Evolutionary conservation across 2,888 invertebrate species (phyloP), one percentile per base, ranked within the genome.

Genomic region (Penaeus monodon): DNA sequence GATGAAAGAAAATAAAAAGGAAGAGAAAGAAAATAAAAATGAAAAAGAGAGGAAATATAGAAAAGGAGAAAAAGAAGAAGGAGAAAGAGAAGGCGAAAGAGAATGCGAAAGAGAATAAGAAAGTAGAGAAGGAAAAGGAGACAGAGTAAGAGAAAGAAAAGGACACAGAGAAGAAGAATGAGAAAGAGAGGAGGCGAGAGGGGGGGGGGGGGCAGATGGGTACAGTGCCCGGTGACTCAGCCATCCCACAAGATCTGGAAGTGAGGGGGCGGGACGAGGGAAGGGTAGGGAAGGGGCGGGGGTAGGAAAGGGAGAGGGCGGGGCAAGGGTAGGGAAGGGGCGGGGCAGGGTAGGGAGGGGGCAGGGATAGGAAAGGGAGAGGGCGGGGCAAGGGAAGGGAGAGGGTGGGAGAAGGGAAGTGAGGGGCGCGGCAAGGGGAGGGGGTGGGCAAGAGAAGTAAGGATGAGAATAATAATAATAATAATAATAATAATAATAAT

Each of bases 41-140:
- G 57, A 70, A 68, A 81, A 57, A 81, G 81, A 81, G 29, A 81
- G 68, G 44, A 27, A 81, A n/a, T 70, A 27, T 57, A 49, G n/a
- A 29, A 70, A n/a, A 27, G 70, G 27, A 68, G n/a, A 44, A 38
- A 38, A 66, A 33, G 68, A 38, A 38, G n/a, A 81, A 38, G 7
- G n/a, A 68, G 68, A 38, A 44, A 44, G 81, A 38, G 44, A 68
- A n/a, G 38, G 80, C 1, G 2, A 27, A 38, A 76, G 83, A 74
- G 63, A 74, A 64, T 38, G 64, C 64, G 64, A 33, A 65, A 57
- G 76, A 64, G 76, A 76, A 38, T 10, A 44, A 83, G 64, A 64
- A 29, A 29, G 29, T 27, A 27, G 38, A 63, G 38, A 2, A 38
- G 57, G 83, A 65, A 44, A 83, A 76, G 22, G n/a, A 83, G 64